Percentiles rank a stretch among this genome's conserved stretches.
These are phyloP conservation scores for Pseudopipra pipra DNA, from an alignment of 2,113 vertebrate genomes.

Conservation along the genomic window DNA sequence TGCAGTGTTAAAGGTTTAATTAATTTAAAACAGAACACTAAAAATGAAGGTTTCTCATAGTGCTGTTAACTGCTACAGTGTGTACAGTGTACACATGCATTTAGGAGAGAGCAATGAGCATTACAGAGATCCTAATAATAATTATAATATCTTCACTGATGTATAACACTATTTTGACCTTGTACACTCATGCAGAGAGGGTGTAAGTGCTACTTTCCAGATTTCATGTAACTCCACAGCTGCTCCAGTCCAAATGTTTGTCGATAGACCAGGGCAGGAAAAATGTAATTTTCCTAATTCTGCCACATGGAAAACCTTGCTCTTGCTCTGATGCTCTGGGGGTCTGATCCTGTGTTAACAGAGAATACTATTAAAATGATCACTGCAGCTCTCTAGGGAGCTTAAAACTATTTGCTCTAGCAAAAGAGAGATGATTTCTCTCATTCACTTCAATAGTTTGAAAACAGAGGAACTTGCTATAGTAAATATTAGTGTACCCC, in stretches of 20 bases:
- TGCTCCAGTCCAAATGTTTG: background rate
- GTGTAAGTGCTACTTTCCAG: background rate
- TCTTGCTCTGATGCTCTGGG: background rate
- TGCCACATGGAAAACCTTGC: background rate
- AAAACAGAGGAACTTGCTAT: background rate
- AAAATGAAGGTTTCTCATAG: background rate
- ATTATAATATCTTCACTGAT: background rate
- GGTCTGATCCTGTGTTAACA: background rate
- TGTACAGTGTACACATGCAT: fast-evolving
- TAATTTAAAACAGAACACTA: background rate
- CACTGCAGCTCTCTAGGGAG: background rate
- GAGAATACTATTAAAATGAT: background rate
- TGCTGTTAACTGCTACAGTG: background rate
- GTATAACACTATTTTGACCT: background rate
- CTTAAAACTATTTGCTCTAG: background rate
- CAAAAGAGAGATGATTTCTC: background rate
- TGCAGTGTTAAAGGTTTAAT: background rate
- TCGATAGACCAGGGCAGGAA: background rate
- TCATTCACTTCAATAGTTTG: background rate
- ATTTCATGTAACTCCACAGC: background rate
- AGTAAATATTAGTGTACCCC: background rate
- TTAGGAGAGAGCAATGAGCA: background rate
- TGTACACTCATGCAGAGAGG: background rate
- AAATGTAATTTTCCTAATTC: background rate
- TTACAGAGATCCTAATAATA: background rate